These are phyloP conservation scores for Chauna torquata DNA, from an alignment of 2,113 vertebrate species.

Conservation along the genomic window DNA sequence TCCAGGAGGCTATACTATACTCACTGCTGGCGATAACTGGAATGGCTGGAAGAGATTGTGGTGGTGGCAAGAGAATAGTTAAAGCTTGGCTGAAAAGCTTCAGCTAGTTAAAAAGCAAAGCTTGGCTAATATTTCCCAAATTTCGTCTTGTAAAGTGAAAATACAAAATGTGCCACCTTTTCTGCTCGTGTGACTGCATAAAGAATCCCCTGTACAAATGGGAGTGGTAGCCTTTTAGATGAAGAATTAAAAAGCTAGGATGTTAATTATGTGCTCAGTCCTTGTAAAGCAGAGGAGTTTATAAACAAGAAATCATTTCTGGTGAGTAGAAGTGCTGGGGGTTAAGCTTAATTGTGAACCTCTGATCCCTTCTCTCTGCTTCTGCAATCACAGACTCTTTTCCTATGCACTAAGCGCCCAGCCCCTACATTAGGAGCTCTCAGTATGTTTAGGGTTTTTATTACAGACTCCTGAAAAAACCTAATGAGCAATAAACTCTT, in stretches of 20 bases:
- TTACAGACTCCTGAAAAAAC: background rate
- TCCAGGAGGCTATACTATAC: background rate
- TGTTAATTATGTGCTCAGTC: background rate
- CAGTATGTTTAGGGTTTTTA: background rate
- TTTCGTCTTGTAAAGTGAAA: background rate
- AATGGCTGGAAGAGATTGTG: background rate
- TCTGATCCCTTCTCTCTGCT: background rate
- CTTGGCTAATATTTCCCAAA: background rate
- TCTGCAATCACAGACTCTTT: background rate
- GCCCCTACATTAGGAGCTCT: background rate
- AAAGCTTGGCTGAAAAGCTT: background rate
- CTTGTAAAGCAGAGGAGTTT: background rate
- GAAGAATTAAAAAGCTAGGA: background rate
- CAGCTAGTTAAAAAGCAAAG: background rate
- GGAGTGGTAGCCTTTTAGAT: background rate
- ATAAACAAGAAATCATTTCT: background rate
- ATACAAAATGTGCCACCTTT: rapidly evolving
- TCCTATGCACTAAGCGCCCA: background rate
- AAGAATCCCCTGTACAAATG: background rate
- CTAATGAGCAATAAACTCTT: conserved; percentile 10
- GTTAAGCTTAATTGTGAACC: background rate
- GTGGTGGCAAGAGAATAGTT: background rate
- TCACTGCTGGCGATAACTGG: background rate
- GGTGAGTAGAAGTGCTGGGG: background rate
- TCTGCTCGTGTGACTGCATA: rapidly evolving